Conservation (phyloP, 2,797 vertebrate species). For the Mormyrus hasselquistii region DNA sequence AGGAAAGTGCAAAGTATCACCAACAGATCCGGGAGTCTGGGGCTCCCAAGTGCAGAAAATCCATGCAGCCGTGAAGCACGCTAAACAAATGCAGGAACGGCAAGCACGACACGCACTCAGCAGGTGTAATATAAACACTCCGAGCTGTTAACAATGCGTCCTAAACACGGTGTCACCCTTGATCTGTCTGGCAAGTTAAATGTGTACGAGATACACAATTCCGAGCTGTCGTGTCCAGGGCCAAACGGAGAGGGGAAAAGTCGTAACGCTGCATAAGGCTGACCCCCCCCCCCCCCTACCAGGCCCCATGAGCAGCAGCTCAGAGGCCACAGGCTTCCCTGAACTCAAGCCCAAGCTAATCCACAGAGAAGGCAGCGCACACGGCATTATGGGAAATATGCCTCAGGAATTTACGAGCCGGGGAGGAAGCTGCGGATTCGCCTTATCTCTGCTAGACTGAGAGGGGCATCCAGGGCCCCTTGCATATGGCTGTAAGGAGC, state of each 20-base stretch:
- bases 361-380: constrained; percentile 29
- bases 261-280: not conserved
- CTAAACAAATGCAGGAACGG: not conserved
- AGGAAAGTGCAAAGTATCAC: not conserved
- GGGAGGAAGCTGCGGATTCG: constrained; percentile 8
- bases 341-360: constrained; percentile 30
- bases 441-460: constrained; percentile 15
- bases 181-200: not conserved
- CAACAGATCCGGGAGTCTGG: not conserved
- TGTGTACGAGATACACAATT: not conserved
- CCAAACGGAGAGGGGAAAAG: constrained; percentile 10
- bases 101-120: not conserved
- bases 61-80: not conserved
- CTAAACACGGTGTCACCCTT: not conserved
- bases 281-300: not conserved
- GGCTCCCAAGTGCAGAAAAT: not conserved
- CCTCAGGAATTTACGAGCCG: constrained; percentile 5
- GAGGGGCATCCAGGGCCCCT: not conserved
- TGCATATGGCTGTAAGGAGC: not conserved
- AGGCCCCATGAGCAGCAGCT: not conserved
- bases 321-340: constrained; percentile 27
- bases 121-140: not conserved
- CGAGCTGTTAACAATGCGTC: not conserved
- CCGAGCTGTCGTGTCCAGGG: constrained; percentile 15
- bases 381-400: constrained; percentile 1